Base-by-base conservation (phyloP, 2,888 invertebrate species). In the Zele albiditarsus region DNA sequence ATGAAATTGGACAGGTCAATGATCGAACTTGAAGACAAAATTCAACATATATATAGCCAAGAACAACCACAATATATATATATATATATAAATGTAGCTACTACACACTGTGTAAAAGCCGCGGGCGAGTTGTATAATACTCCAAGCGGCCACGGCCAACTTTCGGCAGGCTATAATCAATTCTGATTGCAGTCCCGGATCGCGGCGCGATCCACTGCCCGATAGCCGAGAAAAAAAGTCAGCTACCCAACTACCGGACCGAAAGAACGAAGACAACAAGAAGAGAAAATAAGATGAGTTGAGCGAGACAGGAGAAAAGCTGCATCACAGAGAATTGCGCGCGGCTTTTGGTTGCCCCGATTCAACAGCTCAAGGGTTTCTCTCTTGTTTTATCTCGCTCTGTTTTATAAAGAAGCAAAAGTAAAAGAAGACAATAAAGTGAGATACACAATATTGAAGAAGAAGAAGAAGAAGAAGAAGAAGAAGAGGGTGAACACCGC, bases 81-180 rank as follows among this genome's bases (percentile, higher is more conserved):
- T 33, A 33, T n/a, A 46, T 46, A 38, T 38, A 60, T 31, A 31
- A 3, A 38, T 42, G 31, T 62, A 46, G 46, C 69, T 58, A 76
- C 60, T 66, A 58, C 68, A 62, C 76, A 69, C 72, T 20, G 20
- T 20, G 20, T 53, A 53, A 53, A 53, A 53, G 53, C 75, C 75
- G 53, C 49, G 53, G 77, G 80, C 76, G 72, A 77, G 77, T 78
- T 78, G 78, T 78, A 80, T 79, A 78, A 78, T 79, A 77, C 76
- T 77, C 74, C 69, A 77, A 83, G 84, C 82, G 83, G 79, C 85
- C 85, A 84, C 85, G 84, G 83, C 85, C 81, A 82, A 87, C 85
- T 88, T 89, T 89, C 89, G 89, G 88, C 89, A 88, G 87, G 88
- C 88, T 88, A 87, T 88, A 88, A 88, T 88, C 88, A 88, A 88